A percentile compares a stretch with the other conserved stretches of the same genome.
Evolutionary conservation across 2,113 vertebrate species (phyloP).

Genomic region (Indicator maculatus): DNA sequence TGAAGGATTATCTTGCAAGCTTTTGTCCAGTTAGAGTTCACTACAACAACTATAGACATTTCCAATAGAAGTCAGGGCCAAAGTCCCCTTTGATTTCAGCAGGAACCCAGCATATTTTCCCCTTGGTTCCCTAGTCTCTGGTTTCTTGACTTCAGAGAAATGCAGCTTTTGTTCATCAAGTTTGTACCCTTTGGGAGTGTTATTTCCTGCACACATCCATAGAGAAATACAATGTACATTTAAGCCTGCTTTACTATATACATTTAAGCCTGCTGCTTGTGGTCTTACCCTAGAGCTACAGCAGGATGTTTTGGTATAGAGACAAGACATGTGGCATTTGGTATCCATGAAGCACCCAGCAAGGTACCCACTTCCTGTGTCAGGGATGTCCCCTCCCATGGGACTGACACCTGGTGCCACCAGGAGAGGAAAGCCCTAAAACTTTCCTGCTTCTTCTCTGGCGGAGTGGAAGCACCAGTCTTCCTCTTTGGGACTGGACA

Average conservation of each 20-base stretch:
- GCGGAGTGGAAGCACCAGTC: not conserved
- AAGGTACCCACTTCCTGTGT: too few relatives aligned
- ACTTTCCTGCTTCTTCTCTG: not conserved
- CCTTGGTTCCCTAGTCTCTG: not conserved
- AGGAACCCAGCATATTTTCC: not conserved
- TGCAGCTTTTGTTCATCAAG: not conserved
- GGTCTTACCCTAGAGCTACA: not conserved
- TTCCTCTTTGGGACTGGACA: not conserved
- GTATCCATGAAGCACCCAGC: not conserved
- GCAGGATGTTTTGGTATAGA: not conserved
- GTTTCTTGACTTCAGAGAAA: not conserved
- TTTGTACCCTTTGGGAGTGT: not conserved
- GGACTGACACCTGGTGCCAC: not conserved
- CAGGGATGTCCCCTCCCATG: not conserved
- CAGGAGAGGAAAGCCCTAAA: not conserved
- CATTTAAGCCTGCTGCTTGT: not conserved
- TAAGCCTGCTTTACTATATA: not conserved
- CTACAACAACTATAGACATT: not conserved
- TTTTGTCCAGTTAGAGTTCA: not conserved
- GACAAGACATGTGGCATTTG: not conserved
- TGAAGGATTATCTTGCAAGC: not conserved
- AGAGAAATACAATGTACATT: not conserved
- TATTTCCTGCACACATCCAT: not conserved
- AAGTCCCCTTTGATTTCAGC: not conserved
- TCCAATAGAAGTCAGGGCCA: not conserved